These are phyloP conservation scores for Brachionus koreanus DNA, from an alignment of 1,140 invertebrate species.

Conservation along the genomic window DNA sequence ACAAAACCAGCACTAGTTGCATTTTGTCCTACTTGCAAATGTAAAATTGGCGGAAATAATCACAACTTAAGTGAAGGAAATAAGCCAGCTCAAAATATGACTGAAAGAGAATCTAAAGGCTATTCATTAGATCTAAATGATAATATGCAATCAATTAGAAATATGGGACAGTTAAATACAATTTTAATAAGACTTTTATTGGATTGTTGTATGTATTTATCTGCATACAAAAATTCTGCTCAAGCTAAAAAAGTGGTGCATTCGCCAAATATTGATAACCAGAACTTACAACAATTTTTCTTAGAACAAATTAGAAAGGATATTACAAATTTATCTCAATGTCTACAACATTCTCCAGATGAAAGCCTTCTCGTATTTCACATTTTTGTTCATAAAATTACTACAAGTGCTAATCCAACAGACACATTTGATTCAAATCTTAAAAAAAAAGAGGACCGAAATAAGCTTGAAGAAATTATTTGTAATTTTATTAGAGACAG, in stretches of 20 bases:
- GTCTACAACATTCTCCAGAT: constrained; percentile 14
- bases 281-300: neutral
- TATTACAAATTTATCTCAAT: neutral
- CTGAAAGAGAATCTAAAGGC: neutral
- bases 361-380: neutral
- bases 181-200: neutral
- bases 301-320: neutral
- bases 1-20: constrained; percentile 46
- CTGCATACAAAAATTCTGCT: neutral
- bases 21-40: constrained; percentile 48
- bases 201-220: neutral
- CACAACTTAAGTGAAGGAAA: constrained; percentile 46
- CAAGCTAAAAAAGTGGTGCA: neutral
- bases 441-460: neutral
- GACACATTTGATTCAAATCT: neutral
- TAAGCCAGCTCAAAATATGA: neutral
- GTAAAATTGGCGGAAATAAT: constrained; percentile 48
- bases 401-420: neutral
- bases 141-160: neutral
- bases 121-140: neutral
- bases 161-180: constrained; percentile 18
- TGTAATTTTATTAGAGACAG: neutral
- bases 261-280: neutral
- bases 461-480: neutral
- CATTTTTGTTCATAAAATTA: neutral